Evolutionary conservation across 2,797 vertebrate species (phyloP), one percentile per base, ranked within the genome.

Genomic region (Astyanax mexicanus): DNA sequence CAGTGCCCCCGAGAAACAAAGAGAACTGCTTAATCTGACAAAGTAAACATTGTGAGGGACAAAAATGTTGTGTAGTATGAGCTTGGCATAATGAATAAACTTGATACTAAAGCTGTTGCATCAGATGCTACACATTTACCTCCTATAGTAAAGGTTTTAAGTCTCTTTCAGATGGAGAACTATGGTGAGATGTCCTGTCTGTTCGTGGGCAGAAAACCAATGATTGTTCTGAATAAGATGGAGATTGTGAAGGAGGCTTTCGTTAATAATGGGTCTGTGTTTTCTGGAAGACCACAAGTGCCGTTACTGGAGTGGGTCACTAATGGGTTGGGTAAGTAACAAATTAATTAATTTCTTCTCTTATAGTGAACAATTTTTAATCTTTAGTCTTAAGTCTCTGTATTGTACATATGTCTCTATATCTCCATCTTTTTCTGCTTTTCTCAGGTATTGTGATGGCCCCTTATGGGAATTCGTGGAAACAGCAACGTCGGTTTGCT

Each of bases 401-500:
- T 3, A 45, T 45, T 42, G 47, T 47, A 17, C n/a, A 44, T 47
- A 5, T 5, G n/a, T 47, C 44, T n/a, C n/a, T n/a, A n/a, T n/a
- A n/a, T 61, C 0, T 4, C 38, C 32, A 3, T 23, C 4, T n/a
- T n/a, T n/a, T n/a, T 54, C 15, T 27, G 12, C 21, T n/a, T 21
- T 29, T 40, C n/a, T n/a, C n/a, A n/a, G n/a, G n/a, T n/a, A n/a
- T n/a, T 29, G 19, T 80, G 35, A 0, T 84, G 0, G 91, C 10
- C 47, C 7, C 35, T 9, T 92, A 0, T 0, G 89, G 89, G 1
- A 81, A 83, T 19, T 85, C 79, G 0, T 92, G 92, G 92, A 84
- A 65, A 61, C 90, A 93, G 44, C 89, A 93, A 85, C 91, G 91
- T 38, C 83, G 81, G 6, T 94, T 93, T 60, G 84, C 86, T 6